phyloP scores from a whole-genome alignment of 2,888 invertebrate species.

The Pardosa pseudoannulata region DNA sequence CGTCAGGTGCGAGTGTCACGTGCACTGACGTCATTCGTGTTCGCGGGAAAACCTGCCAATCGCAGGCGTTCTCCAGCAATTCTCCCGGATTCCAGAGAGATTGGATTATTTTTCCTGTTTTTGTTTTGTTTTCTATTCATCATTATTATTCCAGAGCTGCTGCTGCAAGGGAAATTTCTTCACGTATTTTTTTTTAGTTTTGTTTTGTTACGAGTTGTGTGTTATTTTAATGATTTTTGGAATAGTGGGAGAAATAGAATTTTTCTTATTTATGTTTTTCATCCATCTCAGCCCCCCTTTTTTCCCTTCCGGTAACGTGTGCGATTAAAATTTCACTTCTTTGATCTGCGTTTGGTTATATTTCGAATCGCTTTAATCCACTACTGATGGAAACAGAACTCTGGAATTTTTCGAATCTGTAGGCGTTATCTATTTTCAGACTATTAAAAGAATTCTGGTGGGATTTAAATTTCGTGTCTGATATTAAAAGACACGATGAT shows the following conservation, averaged over 20 bases:
- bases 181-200: constrained; percentile 1
- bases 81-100: constrained; percentile 64
- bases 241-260: constrained; percentile 12
- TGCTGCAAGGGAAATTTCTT: constrained; percentile 17
- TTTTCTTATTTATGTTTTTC: not conserved
- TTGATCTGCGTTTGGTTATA: not conserved
- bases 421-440: not conserved
- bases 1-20: constrained; percentile 71
- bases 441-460: not conserved
- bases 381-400: not conserved
- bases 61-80: constrained; percentile 63
- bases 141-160: constrained; percentile 17
- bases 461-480: not conserved
- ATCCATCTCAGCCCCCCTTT: not conserved
- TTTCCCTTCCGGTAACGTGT: not conserved
- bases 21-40: constrained; percentile 70
- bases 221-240: constrained; percentile 17
- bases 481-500: not conserved
- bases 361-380: not conserved
- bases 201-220: constrained; percentile 10
- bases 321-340: constrained; percentile 17
- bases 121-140: constrained; percentile 24
- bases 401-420: not conserved
- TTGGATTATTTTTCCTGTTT: constrained; percentile 34
- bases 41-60: constrained; percentile 70